Evolutionary conservation across 1,140 invertebrate species (phyloP), one percentile per base, ranked within the genome.

Genomic region (Apis florea): DNA sequence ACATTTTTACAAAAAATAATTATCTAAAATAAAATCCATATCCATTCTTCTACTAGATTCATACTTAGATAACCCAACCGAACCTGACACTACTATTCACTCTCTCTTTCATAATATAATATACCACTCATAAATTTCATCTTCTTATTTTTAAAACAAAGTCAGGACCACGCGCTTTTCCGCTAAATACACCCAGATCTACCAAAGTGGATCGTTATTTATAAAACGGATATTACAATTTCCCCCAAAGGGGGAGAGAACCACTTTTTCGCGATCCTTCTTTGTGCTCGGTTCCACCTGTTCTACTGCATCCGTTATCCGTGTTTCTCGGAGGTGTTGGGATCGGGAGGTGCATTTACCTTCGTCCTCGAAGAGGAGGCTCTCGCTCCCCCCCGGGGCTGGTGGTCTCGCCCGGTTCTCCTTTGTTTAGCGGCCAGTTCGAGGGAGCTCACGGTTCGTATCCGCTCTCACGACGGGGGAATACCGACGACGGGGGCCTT

Each of bases 341-440:
- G 40, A 56, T 63, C 19, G 56, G 26, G 64, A 81, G 63, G 71
- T 81, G 71, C 79, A 71, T 81, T 90, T 88, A 89, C 88, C 86
- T 89, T 86, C 81, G 88, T 83, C 85, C 88, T 89, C 82, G 69
- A 88, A 83, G 78, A 79, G 74, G 79, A 87, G 54, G 70, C 53
- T 58, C 31, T 17, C 66, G 8, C 79, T 40, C 51, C 78, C 85
- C 83, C 80, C 72, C 59, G 71, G 78, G 64, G 79, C 85, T 81
- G 24, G 70, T 24, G 83, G 70, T 67, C 69, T 66, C 40, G 64
- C 66, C 64, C 58, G 61, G 84, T 79, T 77, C 79, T 86, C 83
- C 89, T 89, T 91, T 90, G 90, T 90, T 80, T 88, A 83, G 77
- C 63, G 66, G 51, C 72, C 66, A 54, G 51, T 54, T 64, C 31